phyloP scores from a whole-genome alignment of 2,113 vertebrate species.

The Ptychochromis oligacanthus region DNA sequence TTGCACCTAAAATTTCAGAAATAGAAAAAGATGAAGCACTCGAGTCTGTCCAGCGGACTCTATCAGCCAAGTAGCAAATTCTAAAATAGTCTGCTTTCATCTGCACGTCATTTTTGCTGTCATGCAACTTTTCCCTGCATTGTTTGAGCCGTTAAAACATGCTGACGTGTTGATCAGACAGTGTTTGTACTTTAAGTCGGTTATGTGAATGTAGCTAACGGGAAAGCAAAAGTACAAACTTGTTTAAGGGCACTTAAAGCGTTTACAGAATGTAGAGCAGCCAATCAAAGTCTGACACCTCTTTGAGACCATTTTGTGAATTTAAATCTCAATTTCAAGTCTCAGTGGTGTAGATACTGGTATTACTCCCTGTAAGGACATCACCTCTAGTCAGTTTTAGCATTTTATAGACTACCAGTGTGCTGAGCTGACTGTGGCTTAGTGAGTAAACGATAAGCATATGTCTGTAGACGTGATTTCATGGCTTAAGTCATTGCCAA shows the following conservation, averaged over 20 bases:
- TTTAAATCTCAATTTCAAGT: conserved; percentile 19
- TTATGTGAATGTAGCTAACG: conserved; percentile 55
- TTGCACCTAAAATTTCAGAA: conserved; percentile 63
- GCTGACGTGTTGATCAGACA: conserved; percentile 28
- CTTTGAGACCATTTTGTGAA: conserved; percentile 29
- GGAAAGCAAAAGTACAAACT: conserved; percentile 53
- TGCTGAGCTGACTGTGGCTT: conserved; percentile 55
- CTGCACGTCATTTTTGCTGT: conserved; percentile 40
- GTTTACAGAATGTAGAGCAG: conserved; percentile 53
- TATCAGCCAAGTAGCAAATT: conserved; percentile 52
- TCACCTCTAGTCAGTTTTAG: conserved; percentile 36
- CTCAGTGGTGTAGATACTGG: conserved; percentile 15
- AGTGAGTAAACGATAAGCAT: conserved; percentile 58
- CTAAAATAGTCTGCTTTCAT: conserved; percentile 16
- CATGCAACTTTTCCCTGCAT: conserved; percentile 19
- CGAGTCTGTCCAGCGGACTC: conserved; percentile 41
- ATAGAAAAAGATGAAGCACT: conserved; percentile 46
- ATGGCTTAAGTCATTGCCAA: conserved; percentile 70
- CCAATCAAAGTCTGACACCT: conserved; percentile 13
- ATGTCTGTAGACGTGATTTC: conserved; percentile 69
- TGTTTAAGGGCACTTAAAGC: conserved; percentile 30
- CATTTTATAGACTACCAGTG: conserved; percentile 32
- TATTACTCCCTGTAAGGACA: conserved; percentile 26
- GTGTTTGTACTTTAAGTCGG: conserved; percentile 46
- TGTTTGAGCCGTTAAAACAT: conserved; percentile 2